Conservation (phyloP, 2,113 vertebrate species). For the Xiphorhynchus elegans region DNA sequence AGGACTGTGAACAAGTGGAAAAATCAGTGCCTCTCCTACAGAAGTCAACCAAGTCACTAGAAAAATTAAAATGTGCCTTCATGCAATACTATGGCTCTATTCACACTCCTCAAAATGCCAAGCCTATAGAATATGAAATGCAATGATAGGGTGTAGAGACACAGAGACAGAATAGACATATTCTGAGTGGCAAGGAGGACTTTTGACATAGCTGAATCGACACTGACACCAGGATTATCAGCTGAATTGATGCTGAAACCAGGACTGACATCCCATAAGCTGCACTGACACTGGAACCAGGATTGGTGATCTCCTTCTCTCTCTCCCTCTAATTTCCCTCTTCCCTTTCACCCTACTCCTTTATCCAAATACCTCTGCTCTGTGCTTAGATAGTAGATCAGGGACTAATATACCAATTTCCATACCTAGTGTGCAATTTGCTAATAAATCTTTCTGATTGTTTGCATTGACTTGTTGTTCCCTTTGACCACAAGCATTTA, state of each 20-base stretch:
- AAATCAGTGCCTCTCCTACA: neutral
- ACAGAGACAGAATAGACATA: neutral
- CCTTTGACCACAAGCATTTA: neutral
- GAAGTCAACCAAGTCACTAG: neutral
- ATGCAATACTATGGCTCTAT: rapidly evolving
- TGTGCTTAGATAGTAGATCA: too few relatives aligned
- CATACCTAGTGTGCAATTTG: neutral
- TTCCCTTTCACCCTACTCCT: neutral
- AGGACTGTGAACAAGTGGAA: neutral
- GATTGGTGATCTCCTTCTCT: neutral
- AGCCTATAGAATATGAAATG: neutral
- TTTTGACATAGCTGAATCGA: neutral
- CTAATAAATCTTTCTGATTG: too few relatives aligned
- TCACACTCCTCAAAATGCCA: neutral
- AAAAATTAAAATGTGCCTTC: neutral
- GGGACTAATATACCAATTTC: neutral
- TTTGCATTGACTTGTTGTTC: neutral
- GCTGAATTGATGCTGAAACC: neutral
- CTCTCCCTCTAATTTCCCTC: neutral
- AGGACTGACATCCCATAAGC: neutral
- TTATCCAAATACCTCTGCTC: neutral
- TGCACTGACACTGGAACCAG: neutral
- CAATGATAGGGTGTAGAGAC: neutral
- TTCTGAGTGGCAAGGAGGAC: neutral
- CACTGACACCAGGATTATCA: neutral